Conservation (phyloP, 1,140 invertebrate genomes). For the Drosophila pseudoobscura region DNA sequence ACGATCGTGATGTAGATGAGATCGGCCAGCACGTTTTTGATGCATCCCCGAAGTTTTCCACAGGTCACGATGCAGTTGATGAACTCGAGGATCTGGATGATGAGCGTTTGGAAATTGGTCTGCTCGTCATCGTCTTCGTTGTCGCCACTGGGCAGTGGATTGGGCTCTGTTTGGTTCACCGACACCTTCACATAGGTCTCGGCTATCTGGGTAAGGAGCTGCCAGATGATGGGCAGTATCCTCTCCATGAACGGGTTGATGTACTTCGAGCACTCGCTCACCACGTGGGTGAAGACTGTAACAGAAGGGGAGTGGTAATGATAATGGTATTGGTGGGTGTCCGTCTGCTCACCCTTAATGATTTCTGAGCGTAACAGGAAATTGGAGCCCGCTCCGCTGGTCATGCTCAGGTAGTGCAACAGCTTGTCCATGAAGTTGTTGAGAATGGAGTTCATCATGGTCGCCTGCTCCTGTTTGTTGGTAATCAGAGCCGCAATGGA, state of each 20-base stretch:
- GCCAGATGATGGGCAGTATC: conserved; percentile 89
- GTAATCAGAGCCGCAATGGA: conserved; percentile 86
- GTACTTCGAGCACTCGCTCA: conserved; percentile 88
- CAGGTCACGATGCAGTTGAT: conserved; percentile 87
- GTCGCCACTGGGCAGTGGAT: conserved; percentile 62
- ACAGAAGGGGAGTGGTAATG: not conserved
- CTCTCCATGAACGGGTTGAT: conserved; percentile 87
- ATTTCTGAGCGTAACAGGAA: conserved; percentile 89
- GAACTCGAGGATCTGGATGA: conserved; percentile 92
- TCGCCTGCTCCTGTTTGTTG: conserved; percentile 88
- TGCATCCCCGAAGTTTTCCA: conserved; percentile 85
- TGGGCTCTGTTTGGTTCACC: conserved; percentile 77
- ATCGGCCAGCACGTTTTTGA: conserved; percentile 88
- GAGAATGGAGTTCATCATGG: conserved; percentile 88
- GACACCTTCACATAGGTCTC: conserved; percentile 83
- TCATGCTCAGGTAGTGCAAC: conserved; percentile 86
- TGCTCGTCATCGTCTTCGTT: conserved; percentile 85
- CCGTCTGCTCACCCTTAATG: conserved; percentile 85
- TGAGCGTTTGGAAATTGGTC: conserved; percentile 89
- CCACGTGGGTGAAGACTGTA: conserved; percentile 86
- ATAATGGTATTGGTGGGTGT: not conserved
- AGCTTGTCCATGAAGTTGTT: conserved; percentile 90
- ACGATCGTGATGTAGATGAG: conserved; percentile 90
- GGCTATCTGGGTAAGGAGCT: conserved; percentile 88
- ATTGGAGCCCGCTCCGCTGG: conserved; percentile 86